Percentiles rank a stretch among this genome's conserved stretches.
Evolutionary conservation across 2,888 invertebrate genomes (phyloP).

Genomic region (Protula sp.): DNA sequence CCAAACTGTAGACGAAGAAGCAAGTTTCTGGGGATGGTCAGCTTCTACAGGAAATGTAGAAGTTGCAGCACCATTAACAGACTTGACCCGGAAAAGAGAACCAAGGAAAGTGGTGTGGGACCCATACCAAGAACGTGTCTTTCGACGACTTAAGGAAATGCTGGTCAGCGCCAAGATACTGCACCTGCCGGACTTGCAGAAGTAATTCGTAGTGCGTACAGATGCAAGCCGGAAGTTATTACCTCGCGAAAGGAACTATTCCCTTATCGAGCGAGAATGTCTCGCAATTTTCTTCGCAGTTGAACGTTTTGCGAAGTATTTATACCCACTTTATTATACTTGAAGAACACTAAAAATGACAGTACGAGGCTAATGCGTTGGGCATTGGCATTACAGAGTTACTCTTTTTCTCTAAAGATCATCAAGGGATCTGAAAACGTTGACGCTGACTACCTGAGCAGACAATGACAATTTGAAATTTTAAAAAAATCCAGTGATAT

Average conservation of each 20-base stretch:
- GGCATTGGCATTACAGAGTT: not conserved
- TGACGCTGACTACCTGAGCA: slow-evolving; percentile 2
- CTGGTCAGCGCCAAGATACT: not conserved
- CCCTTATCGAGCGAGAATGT: slow-evolving; percentile 1
- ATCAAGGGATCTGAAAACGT: slow-evolving; percentile 3
- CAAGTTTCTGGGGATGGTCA: no score
- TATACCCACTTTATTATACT: not conserved
- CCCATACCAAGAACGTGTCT: not conserved
- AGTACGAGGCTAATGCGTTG: not conserved
- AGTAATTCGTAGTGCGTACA: not conserved
- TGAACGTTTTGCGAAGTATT: not conserved
- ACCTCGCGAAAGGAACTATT: not conserved
- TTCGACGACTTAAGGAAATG: not conserved
- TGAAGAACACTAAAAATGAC: not conserved
- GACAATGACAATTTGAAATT: not conserved
- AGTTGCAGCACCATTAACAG: not conserved
- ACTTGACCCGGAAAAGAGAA: not conserved
- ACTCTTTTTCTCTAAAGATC: not conserved
- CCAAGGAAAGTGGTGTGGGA: not conserved
- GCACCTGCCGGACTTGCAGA: not conserved
- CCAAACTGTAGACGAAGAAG: no score
- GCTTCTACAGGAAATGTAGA: no score
- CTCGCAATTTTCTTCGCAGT: not conserved
- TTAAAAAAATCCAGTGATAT: no score
- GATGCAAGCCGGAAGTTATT: not conserved